Conservation (phyloP, 2,888 invertebrate genomes). For the Stenolophus ochropezus region DNA sequence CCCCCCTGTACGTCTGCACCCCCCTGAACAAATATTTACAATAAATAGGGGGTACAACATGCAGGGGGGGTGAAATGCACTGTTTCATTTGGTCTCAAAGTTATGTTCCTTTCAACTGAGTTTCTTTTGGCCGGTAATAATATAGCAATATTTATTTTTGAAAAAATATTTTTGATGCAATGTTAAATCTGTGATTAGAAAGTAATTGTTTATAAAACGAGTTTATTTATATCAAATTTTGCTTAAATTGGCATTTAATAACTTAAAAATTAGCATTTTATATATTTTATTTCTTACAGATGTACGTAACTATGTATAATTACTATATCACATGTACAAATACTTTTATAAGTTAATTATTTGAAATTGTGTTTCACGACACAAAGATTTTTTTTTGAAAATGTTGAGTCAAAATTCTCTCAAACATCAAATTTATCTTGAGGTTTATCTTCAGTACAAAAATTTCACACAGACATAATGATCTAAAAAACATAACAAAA, state of each 20-base stretch:
- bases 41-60: slow-evolving; percentile 2
- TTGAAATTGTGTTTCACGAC: slow-evolving; percentile 57
- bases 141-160: slow-evolving; percentile 64
- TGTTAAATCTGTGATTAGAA: slow-evolving; percentile 62
- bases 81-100: slow-evolving; percentile 58
- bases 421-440: background rate
- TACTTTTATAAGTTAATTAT: slow-evolving; percentile 53
- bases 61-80: slow-evolving; percentile 62
- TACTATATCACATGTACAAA: slow-evolving; percentile 52
- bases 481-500: too few species aligned
- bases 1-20: too few species aligned
- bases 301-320: slow-evolving; percentile 53
- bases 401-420: slow-evolving; percentile 37
- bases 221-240: slow-evolving; percentile 57
- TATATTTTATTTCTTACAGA: slow-evolving; percentile 48
- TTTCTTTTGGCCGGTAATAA: slow-evolving; percentile 61
- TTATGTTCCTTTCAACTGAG: slow-evolving; percentile 54
- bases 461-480: too few species aligned
- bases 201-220: slow-evolving; percentile 59
- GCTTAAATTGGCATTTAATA: slow-evolving; percentile 60
- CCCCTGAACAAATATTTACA: slow-evolving; percentile 36
- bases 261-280: slow-evolving; percentile 59
- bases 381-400: slow-evolving; percentile 2
- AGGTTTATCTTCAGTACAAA: too few species aligned
- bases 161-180: slow-evolving; percentile 60